Conservation (phyloP, 2,888 invertebrate species). For the Seira musarum region DNA sequence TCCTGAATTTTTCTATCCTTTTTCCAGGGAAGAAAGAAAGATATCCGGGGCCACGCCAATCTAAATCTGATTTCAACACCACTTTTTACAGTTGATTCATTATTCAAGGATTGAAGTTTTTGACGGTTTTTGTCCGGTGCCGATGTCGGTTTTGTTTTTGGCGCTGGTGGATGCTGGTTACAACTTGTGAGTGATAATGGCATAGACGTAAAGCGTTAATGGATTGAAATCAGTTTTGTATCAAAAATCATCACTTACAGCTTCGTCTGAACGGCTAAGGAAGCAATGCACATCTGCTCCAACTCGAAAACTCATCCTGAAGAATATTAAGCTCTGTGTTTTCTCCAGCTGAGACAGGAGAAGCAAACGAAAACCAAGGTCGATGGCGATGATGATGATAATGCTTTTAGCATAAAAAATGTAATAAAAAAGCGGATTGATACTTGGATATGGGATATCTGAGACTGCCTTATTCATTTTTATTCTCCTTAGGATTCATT, state of each 20-base stretch:
- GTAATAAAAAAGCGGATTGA: constrained; percentile 48
- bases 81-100: neutral
- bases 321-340: constrained; percentile 12
- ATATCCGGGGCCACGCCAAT: too few species aligned
- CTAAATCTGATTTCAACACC: neutral
- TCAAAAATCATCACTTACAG: constrained; percentile 16
- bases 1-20: neutral
- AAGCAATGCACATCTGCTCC: constrained; percentile 52
- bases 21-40: neutral
- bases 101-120: neutral
- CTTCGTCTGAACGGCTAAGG: constrained; percentile 7
- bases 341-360: constrained; percentile 19
- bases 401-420: constrained; percentile 59
- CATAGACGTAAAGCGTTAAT: constrained; percentile 64
- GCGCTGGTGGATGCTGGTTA: neutral
- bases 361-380: constrained; percentile 17
- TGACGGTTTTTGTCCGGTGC: neutral
- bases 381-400: constrained; percentile 29
- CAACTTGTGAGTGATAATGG: constrained; percentile 27
- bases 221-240: constrained; percentile 60
- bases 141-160: neutral
- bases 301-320: neutral
- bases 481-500: too few species aligned
- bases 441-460: constrained; percentile 36
- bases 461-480: constrained; percentile 33